phyloP scores from a whole-genome alignment of 30 jellyfish, hydroid and myxozoan genomes.

The Aurelia sp. region DNA sequence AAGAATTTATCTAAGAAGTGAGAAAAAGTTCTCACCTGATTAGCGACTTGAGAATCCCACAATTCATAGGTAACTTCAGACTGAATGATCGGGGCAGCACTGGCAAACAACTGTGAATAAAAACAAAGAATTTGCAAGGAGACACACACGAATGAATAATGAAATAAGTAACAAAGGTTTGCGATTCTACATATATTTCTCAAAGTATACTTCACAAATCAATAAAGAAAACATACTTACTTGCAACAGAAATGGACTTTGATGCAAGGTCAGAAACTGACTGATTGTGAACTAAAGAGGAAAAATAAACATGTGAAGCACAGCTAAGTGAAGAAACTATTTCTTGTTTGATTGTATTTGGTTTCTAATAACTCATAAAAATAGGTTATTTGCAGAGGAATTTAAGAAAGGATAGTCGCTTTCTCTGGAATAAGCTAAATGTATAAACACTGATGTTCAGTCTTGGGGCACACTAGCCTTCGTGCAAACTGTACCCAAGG shows the following conservation, averaged over 20 bases:
- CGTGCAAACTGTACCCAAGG: no score
- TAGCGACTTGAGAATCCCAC: conserved; percentile 32
- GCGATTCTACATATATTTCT: no score
- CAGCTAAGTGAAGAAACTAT: not conserved
- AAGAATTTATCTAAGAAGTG: no score
- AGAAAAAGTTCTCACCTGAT: conserved; percentile 38
- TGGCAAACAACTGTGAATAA: conserved; percentile 81
- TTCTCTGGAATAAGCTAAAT: no score
- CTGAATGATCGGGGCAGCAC: conserved; percentile 93
- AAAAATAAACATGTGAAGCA: not conserved
- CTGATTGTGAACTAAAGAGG: conserved; percentile 74
- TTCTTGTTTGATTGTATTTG: no score
- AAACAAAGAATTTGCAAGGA: not conserved
- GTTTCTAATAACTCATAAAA: no score
- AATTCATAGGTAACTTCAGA: conserved; percentile 67
- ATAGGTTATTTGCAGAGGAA: no score
- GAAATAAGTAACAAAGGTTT: not conserved
- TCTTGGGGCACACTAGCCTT: no score
- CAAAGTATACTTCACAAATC: no score
- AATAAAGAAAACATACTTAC: conserved; percentile 2
- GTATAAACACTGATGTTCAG: no score
- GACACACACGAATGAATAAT: not conserved
- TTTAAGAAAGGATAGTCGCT: no score
- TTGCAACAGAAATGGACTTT: conserved; percentile 92
- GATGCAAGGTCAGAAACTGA: conserved; percentile 79